Base-by-base conservation (phyloP, 2,888 invertebrate genomes). In the Callimorpha dominula region DNA sequence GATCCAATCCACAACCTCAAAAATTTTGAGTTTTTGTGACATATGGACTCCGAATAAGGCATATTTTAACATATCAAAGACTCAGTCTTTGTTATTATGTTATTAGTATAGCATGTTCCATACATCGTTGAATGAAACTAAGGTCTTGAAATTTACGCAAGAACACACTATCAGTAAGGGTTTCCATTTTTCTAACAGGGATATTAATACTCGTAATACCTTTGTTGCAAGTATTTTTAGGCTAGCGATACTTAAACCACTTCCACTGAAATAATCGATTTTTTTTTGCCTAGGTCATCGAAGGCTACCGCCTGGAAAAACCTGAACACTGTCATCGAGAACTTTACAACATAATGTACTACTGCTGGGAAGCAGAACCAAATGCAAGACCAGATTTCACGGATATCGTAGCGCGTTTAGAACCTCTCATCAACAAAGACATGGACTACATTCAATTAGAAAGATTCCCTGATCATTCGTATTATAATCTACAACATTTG, bases 391-490 rank as follows among this genome's bases (percentile, higher is more conserved):
- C 99, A 0, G 96, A 97, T 66, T 99, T 99, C 92, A 96, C 96
- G 1, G 98, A 99, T 91, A 97, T 99, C 40, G 97, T 98, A 4
- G 96, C 96, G 71, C 96, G 98, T 90, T 94, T 99, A 68, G 99
- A 99, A 90, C 97, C 97, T 79, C 96, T 99, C 31, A 95, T 99
- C 71, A 97, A 98, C 87, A 98, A 98, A 65, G 99, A 99, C 93
- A 98, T 98, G 83, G 99, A 99, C 91, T 99, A 99, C 88, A 99
- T 99, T 71, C 98, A 99, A 90, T 94, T 99, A 70, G 98, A 99
- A 88, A 96, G 98, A 79, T 99, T 99, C 91, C 99, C 99, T 0
- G 98, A 99, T 90, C 99, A 99, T 90, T 98, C 98, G 14, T 99
- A 99, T 92, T 98, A 98, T 89, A 98, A 98, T 88, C 97, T 98